Percentiles rank a stretch among this genome's conserved stretches.
phyloP scores from a whole-genome alignment of 2,113 vertebrate species.

The Spermophilus dauricus region DNA sequence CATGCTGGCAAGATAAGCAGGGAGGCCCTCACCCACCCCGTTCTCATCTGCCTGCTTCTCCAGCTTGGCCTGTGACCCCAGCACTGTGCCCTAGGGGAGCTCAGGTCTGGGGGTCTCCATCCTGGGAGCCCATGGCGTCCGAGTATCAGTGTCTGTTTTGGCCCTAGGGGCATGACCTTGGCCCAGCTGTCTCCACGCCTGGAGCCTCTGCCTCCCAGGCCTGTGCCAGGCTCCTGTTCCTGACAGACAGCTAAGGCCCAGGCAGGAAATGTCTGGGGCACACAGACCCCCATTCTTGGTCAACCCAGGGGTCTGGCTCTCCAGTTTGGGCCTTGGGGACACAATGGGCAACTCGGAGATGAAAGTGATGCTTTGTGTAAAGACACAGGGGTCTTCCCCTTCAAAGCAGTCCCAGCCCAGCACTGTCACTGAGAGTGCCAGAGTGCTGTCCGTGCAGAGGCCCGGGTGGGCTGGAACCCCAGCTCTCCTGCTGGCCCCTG shows the following conservation, averaged over 20 bases:
- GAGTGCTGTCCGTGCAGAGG: background rate
- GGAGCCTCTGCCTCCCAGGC: background rate
- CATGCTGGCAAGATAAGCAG: background rate
- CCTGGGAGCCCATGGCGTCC: background rate
- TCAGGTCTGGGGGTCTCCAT: background rate
- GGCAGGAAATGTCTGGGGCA: background rate
- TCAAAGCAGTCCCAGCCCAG: background rate
- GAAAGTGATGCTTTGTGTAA: background rate
- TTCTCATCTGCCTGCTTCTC: background rate
- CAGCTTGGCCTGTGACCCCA: background rate
- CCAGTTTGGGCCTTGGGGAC: background rate
- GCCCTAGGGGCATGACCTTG: background rate
- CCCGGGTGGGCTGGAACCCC: background rate
- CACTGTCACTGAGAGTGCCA: too few relatives aligned
- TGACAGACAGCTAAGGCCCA: background rate
- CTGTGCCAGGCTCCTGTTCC: background rate
- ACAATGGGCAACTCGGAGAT: background rate
- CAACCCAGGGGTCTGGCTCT: background rate
- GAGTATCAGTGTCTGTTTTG: background rate
- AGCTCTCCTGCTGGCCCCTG: accelerated
- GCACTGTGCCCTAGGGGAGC: background rate
- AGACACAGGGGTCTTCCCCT: background rate
- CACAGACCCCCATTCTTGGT: background rate
- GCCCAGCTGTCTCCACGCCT: background rate
- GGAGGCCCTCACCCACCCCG: background rate